These are phyloP conservation scores for Craterocephalus amniculus DNA, from an alignment of 2,797 vertebrate species.

Conservation along the genomic window DNA sequence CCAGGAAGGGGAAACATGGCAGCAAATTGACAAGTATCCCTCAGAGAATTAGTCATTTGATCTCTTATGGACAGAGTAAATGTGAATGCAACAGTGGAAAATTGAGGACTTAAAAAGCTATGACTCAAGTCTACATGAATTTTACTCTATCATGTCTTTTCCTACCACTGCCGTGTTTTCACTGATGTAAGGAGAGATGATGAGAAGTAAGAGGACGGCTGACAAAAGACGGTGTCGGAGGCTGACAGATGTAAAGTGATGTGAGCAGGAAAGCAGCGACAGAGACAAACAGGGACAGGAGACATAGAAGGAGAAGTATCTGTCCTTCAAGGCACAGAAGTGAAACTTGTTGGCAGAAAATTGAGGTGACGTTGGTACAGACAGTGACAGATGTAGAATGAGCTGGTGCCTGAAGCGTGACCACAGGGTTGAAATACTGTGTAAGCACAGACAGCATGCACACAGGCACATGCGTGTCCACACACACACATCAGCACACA, in stretches of 20 bases:
- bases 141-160: constrained; percentile 26
- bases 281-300: constrained; percentile 49
- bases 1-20: constrained; percentile 1
- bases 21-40: constrained; percentile 16
- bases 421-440: constrained; percentile 62
- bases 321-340: constrained; percentile 70
- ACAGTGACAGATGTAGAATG: constrained; percentile 78
- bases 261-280: constrained; percentile 55
- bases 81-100: constrained; percentile 38
- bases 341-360: constrained; percentile 73
- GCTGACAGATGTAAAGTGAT: constrained; percentile 61
- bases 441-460: constrained; percentile 43
- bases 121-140: constrained; percentile 35
- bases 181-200: constrained; percentile 28
- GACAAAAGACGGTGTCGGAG: constrained; percentile 57
- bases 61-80: constrained; percentile 40
- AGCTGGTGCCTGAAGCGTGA: constrained; percentile 73
- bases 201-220: constrained; percentile 49
- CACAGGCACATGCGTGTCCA: not conserved
- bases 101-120: constrained; percentile 41
- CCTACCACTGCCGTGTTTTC: constrained; percentile 17
- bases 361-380: constrained; percentile 68
- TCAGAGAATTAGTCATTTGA: constrained; percentile 33
- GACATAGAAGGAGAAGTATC: constrained; percentile 44
- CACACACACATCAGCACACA: constrained; percentile 16